Evolutionary conservation across 2,113 vertebrate genomes (phyloP).

Genomic region (Lasiurus cinereus): DNA sequence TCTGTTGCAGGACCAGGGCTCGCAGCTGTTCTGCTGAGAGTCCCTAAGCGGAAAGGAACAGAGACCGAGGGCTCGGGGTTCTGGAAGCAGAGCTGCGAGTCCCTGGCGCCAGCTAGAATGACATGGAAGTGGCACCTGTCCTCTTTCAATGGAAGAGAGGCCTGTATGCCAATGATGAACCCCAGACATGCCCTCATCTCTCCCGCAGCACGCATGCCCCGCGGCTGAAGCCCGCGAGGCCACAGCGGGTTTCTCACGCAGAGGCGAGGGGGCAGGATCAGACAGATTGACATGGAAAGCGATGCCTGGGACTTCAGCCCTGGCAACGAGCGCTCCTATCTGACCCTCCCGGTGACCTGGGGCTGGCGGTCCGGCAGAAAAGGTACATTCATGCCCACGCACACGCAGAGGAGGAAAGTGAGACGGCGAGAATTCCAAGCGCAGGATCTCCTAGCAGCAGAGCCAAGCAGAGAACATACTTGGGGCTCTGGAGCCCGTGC

Average conservation of each 20-base stretch:
- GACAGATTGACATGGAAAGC: conserved; percentile 49
- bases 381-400: conserved; percentile 28
- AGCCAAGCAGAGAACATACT: conserved; percentile 36
- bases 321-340: conserved; percentile 32
- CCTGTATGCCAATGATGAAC: neutral
- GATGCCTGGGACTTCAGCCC: conserved; percentile 12
- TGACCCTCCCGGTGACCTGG: conserved; percentile 38
- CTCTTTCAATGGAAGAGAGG: neutral
- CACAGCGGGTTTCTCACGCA: neutral
- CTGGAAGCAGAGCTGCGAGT: neutral
- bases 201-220: neutral
- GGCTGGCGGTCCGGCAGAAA: neutral
- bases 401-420: conserved; percentile 45
- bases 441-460: neutral
- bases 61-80: neutral
- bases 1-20: neutral
- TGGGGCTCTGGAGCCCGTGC: neutral
- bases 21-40: neutral
- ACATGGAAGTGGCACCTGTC: neutral
- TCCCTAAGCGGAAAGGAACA: neutral
- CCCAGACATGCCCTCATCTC: neutral
- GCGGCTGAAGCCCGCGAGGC: neutral
- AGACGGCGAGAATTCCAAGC: conserved; percentile 39
- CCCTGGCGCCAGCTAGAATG: neutral
- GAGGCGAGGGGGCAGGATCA: neutral